These are phyloP conservation scores for Bembecia ichneumoniformis DNA, from an alignment of 2,888 invertebrate species.

Conservation along the genomic window DNA sequence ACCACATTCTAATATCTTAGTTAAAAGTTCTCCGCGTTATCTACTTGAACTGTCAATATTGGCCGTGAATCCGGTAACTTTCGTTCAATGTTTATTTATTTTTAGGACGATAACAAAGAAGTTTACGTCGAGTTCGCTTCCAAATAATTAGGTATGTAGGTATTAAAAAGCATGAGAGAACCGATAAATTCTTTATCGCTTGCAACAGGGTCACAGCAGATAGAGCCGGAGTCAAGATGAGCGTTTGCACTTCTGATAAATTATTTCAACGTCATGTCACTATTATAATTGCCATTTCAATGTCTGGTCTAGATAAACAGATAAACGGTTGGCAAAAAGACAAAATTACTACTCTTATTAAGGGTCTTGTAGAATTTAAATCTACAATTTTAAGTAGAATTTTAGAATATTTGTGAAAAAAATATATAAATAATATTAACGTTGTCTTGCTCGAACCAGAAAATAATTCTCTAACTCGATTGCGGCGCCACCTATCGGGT, in stretches of 20 bases:
- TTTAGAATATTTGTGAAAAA: too few species aligned
- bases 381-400: too few species aligned
- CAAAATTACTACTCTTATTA: too few species aligned
- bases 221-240: conserved; percentile 35
- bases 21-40: background rate
- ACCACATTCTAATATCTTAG: too few species aligned
- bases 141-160: conserved; percentile 1
- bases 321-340: too few species aligned
- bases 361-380: too few species aligned
- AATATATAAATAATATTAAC: too few species aligned
- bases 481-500: too few species aligned
- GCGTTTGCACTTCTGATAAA: conserved; percentile 24
- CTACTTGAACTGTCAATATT: background rate
- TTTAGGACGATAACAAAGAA: background rate
- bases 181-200: conserved; percentile 20
- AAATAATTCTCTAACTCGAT: too few species aligned
- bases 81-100: background rate
- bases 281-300: background rate
- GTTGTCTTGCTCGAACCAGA: too few species aligned
- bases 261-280: conserved; percentile 1
- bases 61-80: background rate
- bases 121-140: background rate
- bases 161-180: conserved; percentile 9
- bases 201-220: conserved; percentile 39
- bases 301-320: too few species aligned